phyloP scores from a whole-genome alignment of 2,113 vertebrate genomes.

The Phalacrocorax pelagicus region DNA sequence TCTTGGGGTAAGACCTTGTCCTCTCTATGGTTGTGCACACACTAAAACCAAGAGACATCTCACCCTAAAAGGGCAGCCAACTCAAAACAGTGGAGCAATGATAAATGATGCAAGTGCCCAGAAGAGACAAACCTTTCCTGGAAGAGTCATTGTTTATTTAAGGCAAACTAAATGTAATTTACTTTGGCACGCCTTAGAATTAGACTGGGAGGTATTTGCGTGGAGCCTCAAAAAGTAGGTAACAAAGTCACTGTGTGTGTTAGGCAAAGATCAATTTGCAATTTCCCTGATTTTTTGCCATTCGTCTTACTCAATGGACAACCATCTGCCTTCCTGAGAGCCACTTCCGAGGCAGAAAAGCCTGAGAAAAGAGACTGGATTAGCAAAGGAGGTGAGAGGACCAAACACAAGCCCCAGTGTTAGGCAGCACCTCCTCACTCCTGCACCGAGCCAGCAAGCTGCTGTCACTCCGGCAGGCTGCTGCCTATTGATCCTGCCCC shows the following conservation, averaged over 20 bases:
- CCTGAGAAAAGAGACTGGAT: background rate
- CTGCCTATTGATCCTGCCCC: slow-evolving; percentile 29
- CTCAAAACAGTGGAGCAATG: slow-evolving; percentile 66
- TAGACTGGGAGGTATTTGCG: slow-evolving; percentile 42
- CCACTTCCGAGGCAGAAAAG: background rate
- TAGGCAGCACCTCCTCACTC: background rate
- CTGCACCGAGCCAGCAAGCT: background rate
- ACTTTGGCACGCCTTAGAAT: slow-evolving; percentile 61
- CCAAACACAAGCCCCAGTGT: slow-evolving; percentile 12
- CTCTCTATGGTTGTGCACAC: slow-evolving; percentile 38
- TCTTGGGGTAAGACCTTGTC: slow-evolving; percentile 67
- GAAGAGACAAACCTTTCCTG: slow-evolving; percentile 73
- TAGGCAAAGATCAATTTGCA: slow-evolving; percentile 30
- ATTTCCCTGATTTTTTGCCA: slow-evolving; percentile 50
- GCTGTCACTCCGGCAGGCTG: background rate
- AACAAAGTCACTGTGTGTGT: slow-evolving; percentile 39
- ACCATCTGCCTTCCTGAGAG: background rate
- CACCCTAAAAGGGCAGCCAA: slow-evolving; percentile 67
- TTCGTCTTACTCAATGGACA: background rate
- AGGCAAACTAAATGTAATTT: slow-evolving; percentile 56
- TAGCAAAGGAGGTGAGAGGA: background rate
- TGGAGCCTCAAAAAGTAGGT: slow-evolving; percentile 28
- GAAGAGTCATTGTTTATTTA: slow-evolving; percentile 76
- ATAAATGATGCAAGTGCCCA: slow-evolving; percentile 74
- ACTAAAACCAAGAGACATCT: slow-evolving; percentile 73